phyloP scores from a whole-genome alignment of 2,797 vertebrate species.

The Anas bahamensis region DNA sequence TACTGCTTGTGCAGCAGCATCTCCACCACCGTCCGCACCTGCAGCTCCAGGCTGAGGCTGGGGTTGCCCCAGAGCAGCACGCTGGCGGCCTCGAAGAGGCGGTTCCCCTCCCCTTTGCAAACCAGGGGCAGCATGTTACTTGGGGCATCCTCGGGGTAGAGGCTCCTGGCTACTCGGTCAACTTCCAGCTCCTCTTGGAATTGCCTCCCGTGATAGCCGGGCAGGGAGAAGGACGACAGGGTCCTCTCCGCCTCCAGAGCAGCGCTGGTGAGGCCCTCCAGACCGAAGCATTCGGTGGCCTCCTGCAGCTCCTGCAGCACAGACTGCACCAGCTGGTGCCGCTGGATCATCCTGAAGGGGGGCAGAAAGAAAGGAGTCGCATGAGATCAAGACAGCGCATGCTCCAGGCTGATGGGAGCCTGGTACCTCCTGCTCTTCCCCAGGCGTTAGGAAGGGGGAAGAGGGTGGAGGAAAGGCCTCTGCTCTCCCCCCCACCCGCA shows the following conservation, averaged over 20 bases:
- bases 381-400: background rate
- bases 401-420: background rate
- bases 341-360: constrained; percentile 87
- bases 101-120: constrained; percentile 91
- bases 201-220: constrained; percentile 78
- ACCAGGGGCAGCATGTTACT: constrained; percentile 87
- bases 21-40: constrained; percentile 94
- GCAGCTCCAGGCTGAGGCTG: constrained; percentile 90
- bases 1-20: constrained; percentile 94
- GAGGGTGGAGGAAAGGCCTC: background rate
- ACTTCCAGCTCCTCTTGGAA: constrained; percentile 86
- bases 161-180: constrained; percentile 84
- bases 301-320: constrained; percentile 92
- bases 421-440: background rate
- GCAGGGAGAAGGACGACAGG: constrained; percentile 85
- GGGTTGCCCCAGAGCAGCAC: constrained; percentile 88
- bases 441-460: background rate
- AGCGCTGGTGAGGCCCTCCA: constrained; percentile 84
- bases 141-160: constrained; percentile 92
- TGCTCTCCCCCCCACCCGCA: background rate
- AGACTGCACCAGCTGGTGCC: constrained; percentile 87
- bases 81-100: constrained; percentile 92
- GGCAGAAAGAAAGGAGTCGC: background rate
- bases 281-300: constrained; percentile 88
- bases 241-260: constrained; percentile 85